Evolutionary conservation across 2,888 invertebrate genomes (phyloP).

Genomic region (Mythimna albipuncta): DNA sequence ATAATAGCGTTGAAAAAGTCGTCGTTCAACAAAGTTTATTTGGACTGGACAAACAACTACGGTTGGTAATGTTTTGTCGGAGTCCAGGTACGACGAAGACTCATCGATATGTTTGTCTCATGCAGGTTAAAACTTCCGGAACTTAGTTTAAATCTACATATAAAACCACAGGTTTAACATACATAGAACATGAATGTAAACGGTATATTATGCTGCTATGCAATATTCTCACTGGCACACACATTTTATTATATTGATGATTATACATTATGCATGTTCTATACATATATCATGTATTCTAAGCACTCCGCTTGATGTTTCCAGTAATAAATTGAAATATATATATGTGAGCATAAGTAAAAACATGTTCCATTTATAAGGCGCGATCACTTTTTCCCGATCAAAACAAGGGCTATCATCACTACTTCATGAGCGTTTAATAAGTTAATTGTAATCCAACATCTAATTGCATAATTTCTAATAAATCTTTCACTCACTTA

Average conservation of each 20-base stretch:
- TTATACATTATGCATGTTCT: constrained; percentile 15
- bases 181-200: constrained; percentile 22
- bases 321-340: constrained; percentile 35
- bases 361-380: constrained; percentile 17
- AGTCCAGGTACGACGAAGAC: constrained; percentile 45
- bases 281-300: constrained; percentile 15
- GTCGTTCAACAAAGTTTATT: constrained; percentile 72
- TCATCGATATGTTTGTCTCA: constrained; percentile 52
- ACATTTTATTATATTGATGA: constrained; percentile 12
- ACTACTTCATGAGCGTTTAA: constrained; percentile 32
- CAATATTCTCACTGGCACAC: constrained; percentile 8
- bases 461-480: constrained; percentile 45
- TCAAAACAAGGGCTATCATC: constrained; percentile 15
- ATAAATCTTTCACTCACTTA: constrained; percentile 60
- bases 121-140: constrained; percentile 48
- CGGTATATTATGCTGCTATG: constrained; percentile 15
- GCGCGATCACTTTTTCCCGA: constrained; percentile 11
- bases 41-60: constrained; percentile 68
- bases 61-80: constrained; percentile 63
- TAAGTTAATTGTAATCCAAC: constrained; percentile 39
- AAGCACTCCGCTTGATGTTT: constrained; percentile 10
- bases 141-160: constrained; percentile 10
- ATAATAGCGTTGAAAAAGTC: constrained; percentile 70
- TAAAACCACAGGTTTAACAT: neutral
- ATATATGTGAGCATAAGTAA: constrained; percentile 8